phyloP scores from a whole-genome alignment of 2,797 vertebrate genomes.

The Silurus aristotelis region DNA sequence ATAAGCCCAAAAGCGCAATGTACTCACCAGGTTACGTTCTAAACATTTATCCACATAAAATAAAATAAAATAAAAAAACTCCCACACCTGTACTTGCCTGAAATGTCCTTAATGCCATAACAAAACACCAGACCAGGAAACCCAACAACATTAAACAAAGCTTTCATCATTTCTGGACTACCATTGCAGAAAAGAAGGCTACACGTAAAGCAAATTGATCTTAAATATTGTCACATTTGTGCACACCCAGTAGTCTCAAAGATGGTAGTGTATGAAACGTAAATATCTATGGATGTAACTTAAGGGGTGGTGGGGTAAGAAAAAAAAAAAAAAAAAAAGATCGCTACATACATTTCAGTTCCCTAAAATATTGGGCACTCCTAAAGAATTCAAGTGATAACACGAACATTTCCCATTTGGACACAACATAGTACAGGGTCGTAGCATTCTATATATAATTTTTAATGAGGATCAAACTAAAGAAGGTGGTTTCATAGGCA shows the following conservation, averaged over 20 bases:
- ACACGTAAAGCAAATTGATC: background rate
- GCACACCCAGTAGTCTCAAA: background rate
- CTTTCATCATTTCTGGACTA: too few species aligned
- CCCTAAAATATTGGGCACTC: constrained; percentile 29
- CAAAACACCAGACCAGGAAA: background rate
- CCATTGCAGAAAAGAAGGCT: background rate
- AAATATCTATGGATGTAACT: background rate
- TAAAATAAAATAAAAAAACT: background rate
- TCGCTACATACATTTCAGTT: background rate
- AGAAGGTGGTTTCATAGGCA: constrained; percentile 26
- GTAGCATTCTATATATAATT: constrained; percentile 33
- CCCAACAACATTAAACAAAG: background rate
- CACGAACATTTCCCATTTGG: background rate
- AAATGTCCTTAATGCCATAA: background rate
- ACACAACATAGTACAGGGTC: constrained; percentile 1
- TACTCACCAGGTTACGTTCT: too few species aligned
- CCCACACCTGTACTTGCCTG: background rate
- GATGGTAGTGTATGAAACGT: background rate
- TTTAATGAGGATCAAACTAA: constrained; percentile 26
- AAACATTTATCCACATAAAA: background rate
- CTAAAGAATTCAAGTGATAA: background rate
- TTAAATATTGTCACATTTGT: background rate
- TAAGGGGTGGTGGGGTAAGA: too few species aligned
- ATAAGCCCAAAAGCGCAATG: background rate
- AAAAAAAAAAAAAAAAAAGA: constrained; percentile 30